Conservation (phyloP, 2,888 invertebrate genomes). For the Ophioninae sp. region DNA sequence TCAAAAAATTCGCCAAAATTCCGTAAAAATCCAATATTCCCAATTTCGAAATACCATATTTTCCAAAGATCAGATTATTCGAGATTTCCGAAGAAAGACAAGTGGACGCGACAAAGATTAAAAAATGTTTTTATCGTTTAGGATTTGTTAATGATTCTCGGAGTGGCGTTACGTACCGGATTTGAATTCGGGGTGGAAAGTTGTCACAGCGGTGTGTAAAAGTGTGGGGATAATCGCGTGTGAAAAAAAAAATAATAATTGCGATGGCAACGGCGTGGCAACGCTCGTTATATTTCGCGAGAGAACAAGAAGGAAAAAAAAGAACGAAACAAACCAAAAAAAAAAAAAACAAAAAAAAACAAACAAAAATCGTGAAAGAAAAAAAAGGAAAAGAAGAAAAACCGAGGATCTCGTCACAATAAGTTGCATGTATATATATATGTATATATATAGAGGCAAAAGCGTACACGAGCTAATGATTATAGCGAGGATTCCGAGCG, state of each 20-base stretch:
- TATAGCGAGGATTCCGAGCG: constrained; percentile 50
- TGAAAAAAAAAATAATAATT: constrained; percentile 53
- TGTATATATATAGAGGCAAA: background rate
- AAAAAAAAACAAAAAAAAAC: background rate
- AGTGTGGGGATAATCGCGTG: constrained; percentile 26
- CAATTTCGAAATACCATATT: too few species aligned
- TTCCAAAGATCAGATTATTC: too few species aligned
- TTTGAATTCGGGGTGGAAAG: background rate
- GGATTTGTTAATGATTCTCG: too few species aligned
- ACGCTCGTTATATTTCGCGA: constrained; percentile 13
- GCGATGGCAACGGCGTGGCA: constrained; percentile 17
- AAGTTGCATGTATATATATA: constrained; percentile 9
- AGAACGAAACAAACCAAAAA: too few species aligned
- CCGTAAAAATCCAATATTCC: too few species aligned
- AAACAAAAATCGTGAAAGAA: too few species aligned
- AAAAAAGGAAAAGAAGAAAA: background rate
- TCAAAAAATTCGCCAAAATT: too few species aligned
- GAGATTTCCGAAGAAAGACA: too few species aligned
- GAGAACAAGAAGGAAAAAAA: background rate
- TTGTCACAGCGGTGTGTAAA: background rate
- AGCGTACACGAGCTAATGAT: constrained; percentile 53
- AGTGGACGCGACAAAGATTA: too few species aligned
- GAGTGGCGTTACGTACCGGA: background rate
- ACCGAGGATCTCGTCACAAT: constrained; percentile 49
- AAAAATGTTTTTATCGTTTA: too few species aligned